A percentile compares a stretch with the other conserved stretches of the same genome.
phyloP scores from a whole-genome alignment of 2,888 invertebrate genomes.

The Oeneis ivallda region DNA sequence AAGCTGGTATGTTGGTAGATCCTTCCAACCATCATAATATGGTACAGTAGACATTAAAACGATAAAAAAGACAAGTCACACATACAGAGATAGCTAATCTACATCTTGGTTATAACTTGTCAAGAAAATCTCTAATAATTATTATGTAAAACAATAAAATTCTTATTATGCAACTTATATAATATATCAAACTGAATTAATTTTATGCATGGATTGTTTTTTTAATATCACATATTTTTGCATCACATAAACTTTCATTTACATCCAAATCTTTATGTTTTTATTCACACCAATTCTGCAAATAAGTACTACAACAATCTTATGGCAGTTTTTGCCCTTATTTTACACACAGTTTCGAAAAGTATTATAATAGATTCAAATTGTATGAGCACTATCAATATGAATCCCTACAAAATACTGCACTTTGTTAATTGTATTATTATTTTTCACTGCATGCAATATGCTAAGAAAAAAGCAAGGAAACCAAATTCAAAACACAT shows the following conservation, averaged over 20 bases:
- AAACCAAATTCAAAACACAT: too few relatives aligned
- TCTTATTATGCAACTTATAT: constrained; percentile 11
- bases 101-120: constrained; percentile 40
- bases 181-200: neutral
- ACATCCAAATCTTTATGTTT: neutral
- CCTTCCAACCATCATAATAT: constrained; percentile 81
- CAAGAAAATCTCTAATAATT: constrained; percentile 14
- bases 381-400: constrained; percentile 13
- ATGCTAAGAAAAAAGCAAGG: constrained; percentile 39
- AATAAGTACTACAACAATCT: neutral
- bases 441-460: constrained; percentile 36
- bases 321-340: neutral
- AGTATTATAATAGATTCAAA: neutral
- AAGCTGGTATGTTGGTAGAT: constrained; percentile 85
- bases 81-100: constrained; percentile 71
- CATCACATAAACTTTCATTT: neutral
- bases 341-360: neutral
- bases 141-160: constrained; percentile 9
- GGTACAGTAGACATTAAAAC: constrained; percentile 79
- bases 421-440: constrained; percentile 27
- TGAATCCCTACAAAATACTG: constrained; percentile 25
- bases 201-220: neutral
- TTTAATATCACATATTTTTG: constrained; percentile 23
- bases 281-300: neutral
- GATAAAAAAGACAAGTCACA: constrained; percentile 80